Evolutionary conservation across 2,888 invertebrate genomes (phyloP).

Genomic region (Ornithoptera priamus): DNA sequence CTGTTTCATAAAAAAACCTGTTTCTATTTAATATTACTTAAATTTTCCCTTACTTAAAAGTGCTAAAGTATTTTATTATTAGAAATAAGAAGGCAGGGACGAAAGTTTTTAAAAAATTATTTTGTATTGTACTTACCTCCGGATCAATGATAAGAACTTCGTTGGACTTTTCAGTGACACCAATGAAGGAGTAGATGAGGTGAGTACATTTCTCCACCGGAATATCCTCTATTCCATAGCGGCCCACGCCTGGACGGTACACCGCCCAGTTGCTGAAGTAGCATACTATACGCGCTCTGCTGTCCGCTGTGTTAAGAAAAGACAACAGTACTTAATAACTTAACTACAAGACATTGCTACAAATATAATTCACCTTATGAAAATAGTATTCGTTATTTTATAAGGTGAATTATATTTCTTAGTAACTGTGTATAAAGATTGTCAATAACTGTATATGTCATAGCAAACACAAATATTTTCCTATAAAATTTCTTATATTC

Average conservation of each 20-base stretch:
- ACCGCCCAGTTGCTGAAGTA: constrained; percentile 92
- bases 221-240: constrained; percentile 91
- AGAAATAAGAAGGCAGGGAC: too few species aligned
- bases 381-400: background rate
- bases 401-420: background rate
- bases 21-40: too few species aligned
- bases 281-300: constrained; percentile 78
- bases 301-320: constrained; percentile 51
- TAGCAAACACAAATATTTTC: too few species aligned
- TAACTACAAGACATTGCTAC: background rate
- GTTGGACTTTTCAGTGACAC: constrained; percentile 88
- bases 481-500: too few species aligned
- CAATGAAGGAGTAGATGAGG: constrained; percentile 93
- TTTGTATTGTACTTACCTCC: constrained; percentile 75
- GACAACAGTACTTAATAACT: background rate
- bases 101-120: too few species aligned
- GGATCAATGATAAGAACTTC: constrained; percentile 89
- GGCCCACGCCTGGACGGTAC: constrained; percentile 89
- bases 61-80: too few species aligned
- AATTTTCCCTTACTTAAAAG: too few species aligned
- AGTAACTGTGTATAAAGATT: too few species aligned
- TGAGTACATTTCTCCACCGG: constrained; percentile 92
- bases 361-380: constrained; percentile 4
- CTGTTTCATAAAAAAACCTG: too few species aligned
- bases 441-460: too few species aligned